These are phyloP conservation scores for Papilio xuthus DNA, from an alignment of 1,140 invertebrate genomes.

Conservation along the genomic window DNA sequence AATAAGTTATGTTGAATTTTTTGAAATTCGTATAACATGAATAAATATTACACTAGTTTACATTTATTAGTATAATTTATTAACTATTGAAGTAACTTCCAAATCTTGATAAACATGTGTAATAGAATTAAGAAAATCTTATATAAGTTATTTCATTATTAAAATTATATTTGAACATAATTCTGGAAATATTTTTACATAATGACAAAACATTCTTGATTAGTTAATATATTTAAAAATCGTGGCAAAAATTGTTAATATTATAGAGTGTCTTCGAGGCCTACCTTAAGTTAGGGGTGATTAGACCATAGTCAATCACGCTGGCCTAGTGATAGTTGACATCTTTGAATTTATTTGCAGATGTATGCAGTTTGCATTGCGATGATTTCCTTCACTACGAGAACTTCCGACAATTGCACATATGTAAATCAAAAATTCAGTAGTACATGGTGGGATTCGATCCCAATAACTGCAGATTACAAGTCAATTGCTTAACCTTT, in stretches of 20 bases:
- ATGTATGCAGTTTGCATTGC: too few species aligned
- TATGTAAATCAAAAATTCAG: too few species aligned
- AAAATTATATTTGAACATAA: not conserved
- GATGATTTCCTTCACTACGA: too few species aligned
- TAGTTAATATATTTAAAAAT: not conserved
- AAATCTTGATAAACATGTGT: not conserved
- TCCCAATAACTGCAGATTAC: too few species aligned
- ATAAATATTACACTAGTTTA: not conserved
- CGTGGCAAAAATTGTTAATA: not conserved
- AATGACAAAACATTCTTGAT: not conserved
- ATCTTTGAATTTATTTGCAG: too few species aligned
- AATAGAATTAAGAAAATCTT: conserved; percentile 8
- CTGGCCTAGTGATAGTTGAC: too few species aligned
- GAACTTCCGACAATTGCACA: too few species aligned
- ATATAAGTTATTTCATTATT: conserved; percentile 8
- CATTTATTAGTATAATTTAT: conserved; percentile 16
- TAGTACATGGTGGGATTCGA: too few species aligned
- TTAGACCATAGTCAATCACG: too few species aligned
- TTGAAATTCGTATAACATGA: not conserved
- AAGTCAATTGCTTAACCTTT: too few species aligned
- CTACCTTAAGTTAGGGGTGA: too few species aligned
- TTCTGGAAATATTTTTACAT: not conserved
- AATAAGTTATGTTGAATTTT: not conserved
- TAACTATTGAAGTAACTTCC: not conserved
- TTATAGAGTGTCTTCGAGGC: too few species aligned